Evolutionary conservation across 2,797 vertebrate species (phyloP), one percentile per base, ranked within the genome.

Genomic region (Rhynchonycteris naso): DNA sequence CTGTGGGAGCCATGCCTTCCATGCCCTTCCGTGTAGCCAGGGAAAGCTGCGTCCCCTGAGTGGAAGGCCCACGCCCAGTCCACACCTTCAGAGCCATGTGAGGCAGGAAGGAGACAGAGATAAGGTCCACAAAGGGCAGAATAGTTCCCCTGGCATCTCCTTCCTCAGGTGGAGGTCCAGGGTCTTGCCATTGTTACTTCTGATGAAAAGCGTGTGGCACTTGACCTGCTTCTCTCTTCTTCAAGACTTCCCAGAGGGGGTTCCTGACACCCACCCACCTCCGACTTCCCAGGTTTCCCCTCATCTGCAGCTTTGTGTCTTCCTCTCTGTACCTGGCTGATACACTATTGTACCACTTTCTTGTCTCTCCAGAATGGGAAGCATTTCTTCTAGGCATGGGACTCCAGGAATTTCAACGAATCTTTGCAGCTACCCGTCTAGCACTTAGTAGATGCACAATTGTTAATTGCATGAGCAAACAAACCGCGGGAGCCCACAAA

Each of bases 401-500:
- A 69, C 50, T 74, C 88, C 16, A 19, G 26, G 56, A 65, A 58
- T 30, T 54, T 94, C 81, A 78, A 24, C 69, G 12, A 72, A 38
- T 68, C 71, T 76, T 63, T 50, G 19, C 14, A 68, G 58, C 59
- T 33, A 93, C 63, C 59, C 8, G 59, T 71, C 81, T 80, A 19
- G 33, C 43, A 61, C 30, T 84, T 79, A 43, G 71, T 24, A 59
- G 91, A 85, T 18, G 28, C 61, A 50, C 7, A 28, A 47, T 85
- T 93, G 59, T 80, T 52, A 78, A 88, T 1, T 33, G 74, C 88
- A 18, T 22, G 28, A 84, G 84, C 72, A 92, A 91, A 96, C 88
- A 80, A 86, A 84, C 63, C 82, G 75, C 61, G 94, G 71, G 88
- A 90, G 58, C 78, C 83, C 80, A 58, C 66, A 59, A 61, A 92